phyloP scores from a whole-genome alignment of 2,113 vertebrate genomes.

The Himantopus leucocephalus region DNA sequence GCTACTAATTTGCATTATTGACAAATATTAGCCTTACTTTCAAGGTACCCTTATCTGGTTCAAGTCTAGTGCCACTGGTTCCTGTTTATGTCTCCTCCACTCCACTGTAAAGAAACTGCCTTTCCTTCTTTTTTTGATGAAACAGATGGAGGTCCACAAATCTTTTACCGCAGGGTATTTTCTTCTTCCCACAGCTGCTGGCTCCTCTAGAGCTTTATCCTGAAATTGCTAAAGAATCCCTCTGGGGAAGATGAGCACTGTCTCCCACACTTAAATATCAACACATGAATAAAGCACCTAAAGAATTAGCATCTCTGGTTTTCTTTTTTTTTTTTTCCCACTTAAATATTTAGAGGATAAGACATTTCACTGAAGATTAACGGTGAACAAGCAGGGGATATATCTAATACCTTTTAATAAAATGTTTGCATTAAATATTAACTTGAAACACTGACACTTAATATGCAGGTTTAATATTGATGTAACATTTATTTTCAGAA shows the following conservation, averaged over 20 bases:
- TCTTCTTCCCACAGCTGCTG: neutral
- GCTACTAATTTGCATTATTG: neutral
- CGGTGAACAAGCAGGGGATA: neutral
- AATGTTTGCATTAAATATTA: neutral
- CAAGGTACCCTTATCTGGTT: neutral
- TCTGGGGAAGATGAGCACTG: neutral
- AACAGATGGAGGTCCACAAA: neutral
- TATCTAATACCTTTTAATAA: neutral
- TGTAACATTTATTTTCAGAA: neutral
- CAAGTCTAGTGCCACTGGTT: neutral
- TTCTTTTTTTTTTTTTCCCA: neutral
- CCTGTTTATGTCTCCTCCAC: neutral
- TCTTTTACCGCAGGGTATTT: neutral
- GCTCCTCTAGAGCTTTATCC: neutral
- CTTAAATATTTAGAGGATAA: neutral
- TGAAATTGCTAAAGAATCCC: neutral
- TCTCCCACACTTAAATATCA: neutral
- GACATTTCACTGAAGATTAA: neutral
- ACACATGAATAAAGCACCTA: neutral
- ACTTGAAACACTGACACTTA: neutral
- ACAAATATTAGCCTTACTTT: neutral
- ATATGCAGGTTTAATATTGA: neutral
- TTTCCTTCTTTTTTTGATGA: neutral
- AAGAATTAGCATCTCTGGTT: neutral
- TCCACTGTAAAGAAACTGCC: neutral